These are phyloP conservation scores for Laticauda laticaudata DNA, from an alignment of 2,113 vertebrate species.

Conservation along the genomic window DNA sequence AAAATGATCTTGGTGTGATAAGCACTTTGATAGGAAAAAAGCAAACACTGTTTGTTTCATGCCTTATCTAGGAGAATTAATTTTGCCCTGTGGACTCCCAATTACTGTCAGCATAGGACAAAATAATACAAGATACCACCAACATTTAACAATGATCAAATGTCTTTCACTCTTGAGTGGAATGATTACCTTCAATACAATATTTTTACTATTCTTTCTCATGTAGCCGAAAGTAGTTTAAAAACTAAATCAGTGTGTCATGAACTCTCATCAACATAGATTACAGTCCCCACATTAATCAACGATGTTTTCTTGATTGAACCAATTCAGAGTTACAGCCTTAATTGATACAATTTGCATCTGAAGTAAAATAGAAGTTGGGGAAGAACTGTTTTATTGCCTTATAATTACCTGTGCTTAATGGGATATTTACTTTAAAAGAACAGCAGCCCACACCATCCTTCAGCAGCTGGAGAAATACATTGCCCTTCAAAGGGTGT, in stretches of 20 bases:
- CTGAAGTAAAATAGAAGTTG: background rate
- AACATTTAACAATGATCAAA: background rate
- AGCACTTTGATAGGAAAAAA: background rate
- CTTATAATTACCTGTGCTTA: background rate
- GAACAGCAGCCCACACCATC: background rate
- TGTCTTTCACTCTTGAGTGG: background rate
- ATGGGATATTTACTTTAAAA: background rate
- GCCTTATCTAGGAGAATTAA: background rate
- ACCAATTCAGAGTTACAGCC: background rate
- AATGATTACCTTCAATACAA: background rate
- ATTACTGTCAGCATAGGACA: background rate
- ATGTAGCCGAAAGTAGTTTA: background rate
- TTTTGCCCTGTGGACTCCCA: background rate
- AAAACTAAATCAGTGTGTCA: background rate
- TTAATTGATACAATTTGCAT: constrained; percentile 1
- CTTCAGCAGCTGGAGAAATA: background rate
- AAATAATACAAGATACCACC: background rate
- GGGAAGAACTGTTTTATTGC: background rate
- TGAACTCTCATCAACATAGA: background rate
- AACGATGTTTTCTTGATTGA: background rate
- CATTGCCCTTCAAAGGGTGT: background rate
- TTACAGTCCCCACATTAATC: background rate
- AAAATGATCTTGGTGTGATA: background rate
- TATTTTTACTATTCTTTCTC: background rate
- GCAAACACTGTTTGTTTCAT: background rate